These are phyloP conservation scores for Sycobia sp. DNA, from an alignment of 1,140 invertebrate species.

Conservation along the genomic window DNA sequence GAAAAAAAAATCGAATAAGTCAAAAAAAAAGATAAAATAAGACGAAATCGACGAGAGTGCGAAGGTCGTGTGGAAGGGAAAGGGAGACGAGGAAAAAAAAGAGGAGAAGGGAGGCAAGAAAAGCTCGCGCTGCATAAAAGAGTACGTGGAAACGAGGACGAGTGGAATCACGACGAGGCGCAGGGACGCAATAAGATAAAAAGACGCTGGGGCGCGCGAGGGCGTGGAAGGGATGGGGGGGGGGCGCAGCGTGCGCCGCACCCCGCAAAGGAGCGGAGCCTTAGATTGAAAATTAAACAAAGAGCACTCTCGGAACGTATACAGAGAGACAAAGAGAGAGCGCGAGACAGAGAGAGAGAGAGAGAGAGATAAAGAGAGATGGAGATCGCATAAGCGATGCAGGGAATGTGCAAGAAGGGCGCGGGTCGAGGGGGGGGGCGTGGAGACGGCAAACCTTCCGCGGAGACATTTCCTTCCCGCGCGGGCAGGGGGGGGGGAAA, in stretches of 20 bases:
- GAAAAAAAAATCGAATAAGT: neutral
- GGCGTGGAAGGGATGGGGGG: neutral
- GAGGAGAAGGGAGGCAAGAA: neutral
- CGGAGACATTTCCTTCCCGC: slow-evolving; percentile 19
- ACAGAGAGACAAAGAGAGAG: neutral
- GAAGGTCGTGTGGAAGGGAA: neutral
- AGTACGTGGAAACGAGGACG: too few species aligned
- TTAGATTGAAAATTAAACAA: slow-evolving; percentile 1
- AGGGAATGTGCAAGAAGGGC: neutral
- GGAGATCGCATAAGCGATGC: neutral
- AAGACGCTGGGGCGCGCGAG: neutral
- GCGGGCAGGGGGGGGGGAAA: too few species aligned
- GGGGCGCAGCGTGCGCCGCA: neutral
- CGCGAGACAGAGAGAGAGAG: neutral
- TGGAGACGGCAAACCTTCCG: too few species aligned
- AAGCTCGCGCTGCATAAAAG: too few species aligned
- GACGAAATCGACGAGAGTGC: neutral
- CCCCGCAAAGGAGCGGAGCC: neutral
- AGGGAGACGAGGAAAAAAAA: too few species aligned
- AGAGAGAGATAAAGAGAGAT: neutral
- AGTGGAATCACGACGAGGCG: too few species aligned
- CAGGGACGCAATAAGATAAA: too few species aligned
- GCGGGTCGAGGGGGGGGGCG: neutral
- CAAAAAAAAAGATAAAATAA: neutral
- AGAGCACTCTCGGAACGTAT: neutral